Conservation (phyloP, 2,113 vertebrate species). For the Ochotona princeps region DNA sequence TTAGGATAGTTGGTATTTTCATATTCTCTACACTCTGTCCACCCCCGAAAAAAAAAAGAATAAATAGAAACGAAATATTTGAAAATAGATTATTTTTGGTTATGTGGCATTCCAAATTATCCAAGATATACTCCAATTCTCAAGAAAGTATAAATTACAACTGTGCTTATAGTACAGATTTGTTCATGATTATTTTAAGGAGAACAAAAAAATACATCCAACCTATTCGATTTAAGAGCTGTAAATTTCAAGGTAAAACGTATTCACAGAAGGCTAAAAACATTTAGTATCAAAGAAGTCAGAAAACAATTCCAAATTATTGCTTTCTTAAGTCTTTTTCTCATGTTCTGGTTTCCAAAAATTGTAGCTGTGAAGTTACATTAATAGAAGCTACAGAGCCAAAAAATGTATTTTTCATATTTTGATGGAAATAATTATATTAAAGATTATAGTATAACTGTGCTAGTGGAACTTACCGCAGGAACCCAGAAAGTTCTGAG, state of each 20-base stretch:
- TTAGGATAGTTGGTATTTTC: background rate
- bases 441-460: background rate
- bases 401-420: background rate
- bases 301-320: constrained; percentile 24
- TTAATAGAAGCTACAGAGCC: background rate
- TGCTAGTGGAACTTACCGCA: background rate
- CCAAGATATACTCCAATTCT: background rate
- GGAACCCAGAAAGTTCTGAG: background rate
- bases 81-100: constrained; percentile 49
- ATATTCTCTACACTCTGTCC: background rate
- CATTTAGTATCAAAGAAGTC: background rate
- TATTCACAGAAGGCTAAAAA: constrained; percentile 16
- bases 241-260: constrained; percentile 36
- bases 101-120: constrained; percentile 45
- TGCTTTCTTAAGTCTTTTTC: background rate
- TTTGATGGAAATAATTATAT: constrained; percentile 17
- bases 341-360: background rate
- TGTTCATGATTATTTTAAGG: constrained; percentile 31
- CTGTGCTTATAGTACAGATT: background rate
- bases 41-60: background rate
- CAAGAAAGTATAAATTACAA: constrained; percentile 14
- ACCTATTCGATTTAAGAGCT: background rate
- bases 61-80: constrained; percentile 30
- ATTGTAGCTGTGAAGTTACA: background rate
- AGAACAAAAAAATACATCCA: constrained; percentile 18